Evolutionary conservation across 2,113 vertebrate genomes (phyloP), one percentile per base, ranked within the genome.

Genomic region (Rhabdornis inornatus): DNA sequence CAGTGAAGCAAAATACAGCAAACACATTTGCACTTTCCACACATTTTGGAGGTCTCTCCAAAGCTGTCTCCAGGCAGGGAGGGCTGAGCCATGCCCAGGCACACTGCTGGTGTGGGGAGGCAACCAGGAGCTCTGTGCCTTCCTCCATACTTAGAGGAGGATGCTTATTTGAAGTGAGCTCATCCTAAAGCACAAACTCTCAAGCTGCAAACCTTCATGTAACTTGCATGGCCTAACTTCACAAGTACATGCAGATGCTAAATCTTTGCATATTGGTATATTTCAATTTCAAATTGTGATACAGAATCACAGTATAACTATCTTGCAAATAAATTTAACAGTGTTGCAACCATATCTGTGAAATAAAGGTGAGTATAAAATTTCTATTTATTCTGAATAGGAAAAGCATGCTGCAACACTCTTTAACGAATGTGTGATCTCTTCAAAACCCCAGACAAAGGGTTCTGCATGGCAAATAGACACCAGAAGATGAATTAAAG

Each of bases 51-150:
- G 40, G 14, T 35, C 24, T 33, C 53, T 53, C 20, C 53, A 40
- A 15, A 40, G 40, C 56, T 45, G 35, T 11, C 22, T 19, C 10
- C 39, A 35, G 16, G 71, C 87, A 52, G 47, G 35, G 33, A 55
- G 61, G 66, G 49, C 66, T 60, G 53, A 49, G 53, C 63, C 20
- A 1, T 27, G 64, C 15, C 25, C n/a, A 1, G 7, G 33, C 23
- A 8, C 2, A 23, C 10, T 0, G 1, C 9, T 22, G 49, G 14
- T 6, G 1, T 0, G 0, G 31, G 35, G 60, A 55, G 61, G 60
- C 24, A 33, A 24, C 1, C 6, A 27, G 27, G 40, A 60, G 61
- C 44, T 24, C 9, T 5, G 31, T 52, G 35, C 57, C 61, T 64
- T 28, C 53, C 63, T 39, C 56, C 12, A 37, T 1, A 0, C 53